Percentiles rank a stretch among this genome's conserved stretches.
Conservation (phyloP, 2,888 invertebrate genomes). For the Leptopilina myrica region DNA sequence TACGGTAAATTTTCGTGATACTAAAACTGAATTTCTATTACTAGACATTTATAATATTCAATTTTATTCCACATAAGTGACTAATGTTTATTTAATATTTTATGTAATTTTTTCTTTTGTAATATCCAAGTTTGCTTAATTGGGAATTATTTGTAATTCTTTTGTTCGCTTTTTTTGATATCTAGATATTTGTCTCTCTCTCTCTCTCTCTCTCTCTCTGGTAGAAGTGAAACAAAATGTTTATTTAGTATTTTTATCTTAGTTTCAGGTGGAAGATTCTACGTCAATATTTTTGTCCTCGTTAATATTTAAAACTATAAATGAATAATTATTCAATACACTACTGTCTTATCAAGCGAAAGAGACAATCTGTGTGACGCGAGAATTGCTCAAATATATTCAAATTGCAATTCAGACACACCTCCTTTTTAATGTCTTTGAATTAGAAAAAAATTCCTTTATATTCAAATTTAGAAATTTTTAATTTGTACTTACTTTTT, state of each 20-base stretch:
- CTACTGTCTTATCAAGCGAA: no score
- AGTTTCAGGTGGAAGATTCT: not conserved
- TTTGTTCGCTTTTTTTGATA: not conserved
- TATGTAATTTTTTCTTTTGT: not conserved
- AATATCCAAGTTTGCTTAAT: not conserved
- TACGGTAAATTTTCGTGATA: no score
- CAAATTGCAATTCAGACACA: no score
- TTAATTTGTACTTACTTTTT: no score
- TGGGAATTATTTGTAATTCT: not conserved
- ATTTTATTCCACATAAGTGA: conserved; percentile 1
- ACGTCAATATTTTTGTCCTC: not conserved
- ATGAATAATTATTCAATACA: no score
- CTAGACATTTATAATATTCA: not conserved
- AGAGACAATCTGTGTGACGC: no score
- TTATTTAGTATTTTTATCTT: conserved; percentile 1
- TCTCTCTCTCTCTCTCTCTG: not conserved
- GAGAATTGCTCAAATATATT: no score
- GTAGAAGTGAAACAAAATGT: not conserved
- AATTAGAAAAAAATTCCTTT: no score
- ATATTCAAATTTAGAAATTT: no score
- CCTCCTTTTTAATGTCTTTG: no score
- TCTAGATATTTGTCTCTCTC: not conserved
- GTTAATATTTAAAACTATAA: no score
- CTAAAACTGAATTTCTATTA: no score
- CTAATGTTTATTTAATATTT: conserved; percentile 3